phyloP scores from a whole-genome alignment of 2,113 vertebrate species.

The Notiomystis cincta region DNA sequence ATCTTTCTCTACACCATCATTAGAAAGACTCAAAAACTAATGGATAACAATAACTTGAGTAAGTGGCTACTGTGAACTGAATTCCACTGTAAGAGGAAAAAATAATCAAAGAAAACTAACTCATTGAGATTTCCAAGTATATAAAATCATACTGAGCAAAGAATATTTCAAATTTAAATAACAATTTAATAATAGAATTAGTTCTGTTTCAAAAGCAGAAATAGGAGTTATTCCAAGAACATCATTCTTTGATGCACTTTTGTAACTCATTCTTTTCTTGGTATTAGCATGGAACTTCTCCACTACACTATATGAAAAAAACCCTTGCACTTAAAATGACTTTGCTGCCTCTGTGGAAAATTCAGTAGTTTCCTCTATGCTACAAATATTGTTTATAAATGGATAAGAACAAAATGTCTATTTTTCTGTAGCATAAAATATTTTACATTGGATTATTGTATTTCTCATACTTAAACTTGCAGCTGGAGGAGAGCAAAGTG shows the following conservation, averaged over 20 bases:
- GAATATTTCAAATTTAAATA: not conserved
- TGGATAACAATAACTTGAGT: not conserved
- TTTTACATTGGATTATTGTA: not conserved
- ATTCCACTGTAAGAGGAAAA: not conserved
- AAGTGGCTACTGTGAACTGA: not conserved
- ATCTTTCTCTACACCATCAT: not conserved
- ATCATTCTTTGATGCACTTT: not conserved
- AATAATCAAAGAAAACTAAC: not conserved
- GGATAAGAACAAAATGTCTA: not conserved
- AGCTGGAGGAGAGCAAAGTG: not conserved
- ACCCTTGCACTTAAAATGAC: not conserved
- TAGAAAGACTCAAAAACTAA: not conserved
- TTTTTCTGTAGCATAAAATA: not conserved
- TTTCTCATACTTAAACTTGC: not conserved
- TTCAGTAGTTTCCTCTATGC: fast-evolving
- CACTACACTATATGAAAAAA: not conserved
- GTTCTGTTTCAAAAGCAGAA: not conserved
- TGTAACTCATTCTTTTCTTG: not conserved
- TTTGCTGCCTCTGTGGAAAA: not conserved
- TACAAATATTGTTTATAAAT: not conserved
- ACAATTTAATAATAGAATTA: not conserved
- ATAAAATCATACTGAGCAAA: not conserved
- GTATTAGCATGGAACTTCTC: not conserved
- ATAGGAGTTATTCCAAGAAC: not conserved
- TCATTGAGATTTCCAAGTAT: not conserved